Percentiles rank a stretch among this genome's conserved stretches.
phyloP scores from a whole-genome alignment of 2,888 invertebrate species.

The Graphium colonna region DNA sequence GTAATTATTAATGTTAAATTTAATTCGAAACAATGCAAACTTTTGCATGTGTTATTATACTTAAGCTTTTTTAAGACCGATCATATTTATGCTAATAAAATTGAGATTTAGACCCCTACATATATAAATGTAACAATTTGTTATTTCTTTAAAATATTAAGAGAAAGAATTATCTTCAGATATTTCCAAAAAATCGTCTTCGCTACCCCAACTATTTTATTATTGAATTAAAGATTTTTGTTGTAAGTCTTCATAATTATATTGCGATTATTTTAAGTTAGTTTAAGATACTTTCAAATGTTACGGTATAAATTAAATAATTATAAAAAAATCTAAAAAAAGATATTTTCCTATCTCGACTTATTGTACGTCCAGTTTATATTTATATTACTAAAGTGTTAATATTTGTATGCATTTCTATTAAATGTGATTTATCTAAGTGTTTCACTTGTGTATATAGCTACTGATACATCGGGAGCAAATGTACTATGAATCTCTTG shows the following conservation, averaged over 20 bases:
- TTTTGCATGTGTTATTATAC: no score
- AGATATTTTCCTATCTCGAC: conserved; percentile 64
- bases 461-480: conserved; percentile 54
- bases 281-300: conserved; percentile 61
- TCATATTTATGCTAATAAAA: no score
- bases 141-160: no score
- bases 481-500: conserved; percentile 70
- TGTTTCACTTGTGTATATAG: conserved; percentile 59
- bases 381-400: conserved; percentile 45
- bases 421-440: conserved; percentile 50
- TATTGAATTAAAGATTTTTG: conserved; percentile 18
- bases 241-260: conserved; percentile 30
- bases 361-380: conserved; percentile 69
- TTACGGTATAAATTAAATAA: conserved; percentile 48
- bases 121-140: no score
- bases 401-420: conserved; percentile 62
- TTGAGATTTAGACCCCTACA: no score
- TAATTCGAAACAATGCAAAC: no score
- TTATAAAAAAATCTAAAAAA: conserved; percentile 33
- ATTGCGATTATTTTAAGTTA: conserved; percentile 63
- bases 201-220: conserved; percentile 4
- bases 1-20: no score
- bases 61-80: no score
- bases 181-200: no score
- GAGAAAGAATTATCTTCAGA: no score